These are phyloP conservation scores for Taxidea taxus DNA, from an alignment of 2,113 vertebrate genomes.

Conservation along the genomic window DNA sequence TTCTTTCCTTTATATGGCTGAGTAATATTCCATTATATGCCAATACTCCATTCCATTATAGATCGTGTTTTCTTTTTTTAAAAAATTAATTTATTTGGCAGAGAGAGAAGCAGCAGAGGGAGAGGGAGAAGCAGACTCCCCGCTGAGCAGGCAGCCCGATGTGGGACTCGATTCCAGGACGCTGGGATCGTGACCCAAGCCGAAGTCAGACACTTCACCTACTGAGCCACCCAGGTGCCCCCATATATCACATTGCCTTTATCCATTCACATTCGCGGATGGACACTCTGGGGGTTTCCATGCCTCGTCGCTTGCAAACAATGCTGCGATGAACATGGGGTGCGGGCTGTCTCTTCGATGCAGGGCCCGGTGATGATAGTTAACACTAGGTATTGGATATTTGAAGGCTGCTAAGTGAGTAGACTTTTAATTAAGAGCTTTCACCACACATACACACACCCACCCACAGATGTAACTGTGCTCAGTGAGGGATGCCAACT, in stretches of 20 bases:
- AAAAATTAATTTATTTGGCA: too few relatives aligned
- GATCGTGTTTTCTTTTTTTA: not conserved
- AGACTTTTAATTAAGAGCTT: not conserved
- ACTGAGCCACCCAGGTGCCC: too few relatives aligned
- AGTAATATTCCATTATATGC: not conserved
- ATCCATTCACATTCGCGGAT: not conserved
- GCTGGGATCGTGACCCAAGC: too few relatives aligned
- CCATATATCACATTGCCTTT: not conserved
- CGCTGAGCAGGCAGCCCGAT: too few relatives aligned
- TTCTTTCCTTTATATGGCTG: not conserved
- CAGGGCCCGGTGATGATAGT: accelerated
- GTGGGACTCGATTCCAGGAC: too few relatives aligned
- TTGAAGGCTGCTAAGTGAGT: not conserved
- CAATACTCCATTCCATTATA: not conserved
- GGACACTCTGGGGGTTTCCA: not conserved
- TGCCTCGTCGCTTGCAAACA: not conserved
- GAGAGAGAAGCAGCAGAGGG: too few relatives aligned
- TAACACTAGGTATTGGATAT: not conserved
- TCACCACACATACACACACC: not conserved
- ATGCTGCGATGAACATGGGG: not conserved
- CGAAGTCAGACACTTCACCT: too few relatives aligned
- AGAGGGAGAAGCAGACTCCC: too few relatives aligned
- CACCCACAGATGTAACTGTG: not conserved
- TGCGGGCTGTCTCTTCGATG: not conserved
- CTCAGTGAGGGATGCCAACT: not conserved